Conservation (phyloP, 2,888 invertebrate species). For the Ceriagrion tenellum region DNA sequence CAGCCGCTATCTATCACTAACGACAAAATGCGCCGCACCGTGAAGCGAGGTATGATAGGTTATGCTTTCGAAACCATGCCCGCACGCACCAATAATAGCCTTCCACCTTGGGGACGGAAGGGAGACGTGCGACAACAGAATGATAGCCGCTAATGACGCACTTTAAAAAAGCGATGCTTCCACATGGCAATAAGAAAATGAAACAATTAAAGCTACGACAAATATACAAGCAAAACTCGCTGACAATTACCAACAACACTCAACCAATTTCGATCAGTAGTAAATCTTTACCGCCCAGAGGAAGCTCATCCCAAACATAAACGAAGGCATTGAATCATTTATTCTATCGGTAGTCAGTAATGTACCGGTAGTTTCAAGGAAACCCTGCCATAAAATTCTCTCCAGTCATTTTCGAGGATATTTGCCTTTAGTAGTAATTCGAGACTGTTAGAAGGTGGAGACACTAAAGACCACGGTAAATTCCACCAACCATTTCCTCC, state of each 20-base stretch:
- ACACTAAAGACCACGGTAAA: neutral
- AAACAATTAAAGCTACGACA: too few species aligned
- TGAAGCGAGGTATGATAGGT: neutral
- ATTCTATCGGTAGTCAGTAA: neutral
- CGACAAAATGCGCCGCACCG: neutral
- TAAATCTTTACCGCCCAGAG: too few species aligned
- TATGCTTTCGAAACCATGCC: neutral
- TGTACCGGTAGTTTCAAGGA: too few species aligned
- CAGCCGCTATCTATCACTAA: neutral
- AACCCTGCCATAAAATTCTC: too few species aligned
- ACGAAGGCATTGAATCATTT: neutral
- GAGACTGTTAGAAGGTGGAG: neutral
- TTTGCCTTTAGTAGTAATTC: neutral
- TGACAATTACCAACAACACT: too few species aligned
- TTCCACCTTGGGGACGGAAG: neutral
- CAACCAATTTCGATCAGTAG: too few species aligned
- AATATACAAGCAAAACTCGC: too few species aligned
- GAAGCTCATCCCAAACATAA: neutral
- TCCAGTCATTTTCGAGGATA: too few species aligned
- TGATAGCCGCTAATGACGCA: neutral
- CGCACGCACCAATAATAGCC: neutral
- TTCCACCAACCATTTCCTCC: neutral
- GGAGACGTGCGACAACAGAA: neutral
- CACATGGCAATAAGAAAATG: neutral
- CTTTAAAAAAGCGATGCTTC: too few species aligned